Conservation (phyloP, 2,797 vertebrate genomes). For the Lutjanus campechanus region DNA sequence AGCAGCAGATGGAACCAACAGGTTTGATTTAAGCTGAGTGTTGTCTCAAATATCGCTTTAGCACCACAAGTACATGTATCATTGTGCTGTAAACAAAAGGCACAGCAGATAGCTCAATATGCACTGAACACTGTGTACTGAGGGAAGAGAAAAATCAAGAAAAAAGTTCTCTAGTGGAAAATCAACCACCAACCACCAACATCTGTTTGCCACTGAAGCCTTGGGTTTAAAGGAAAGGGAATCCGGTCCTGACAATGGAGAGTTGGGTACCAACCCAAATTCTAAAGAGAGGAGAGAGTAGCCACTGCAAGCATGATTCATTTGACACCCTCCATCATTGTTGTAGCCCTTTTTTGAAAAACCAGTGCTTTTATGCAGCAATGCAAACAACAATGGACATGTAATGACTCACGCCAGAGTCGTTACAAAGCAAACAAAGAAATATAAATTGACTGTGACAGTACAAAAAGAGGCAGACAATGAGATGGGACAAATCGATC, state of each 20-base stretch:
- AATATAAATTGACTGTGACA: slow-evolving; percentile 65
- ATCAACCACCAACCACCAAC: neutral
- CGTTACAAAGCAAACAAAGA: slow-evolving; percentile 72
- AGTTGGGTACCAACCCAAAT: slow-evolving; percentile 31
- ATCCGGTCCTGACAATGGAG: slow-evolving; percentile 14
- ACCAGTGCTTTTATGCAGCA: slow-evolving; percentile 61
- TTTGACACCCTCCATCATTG: slow-evolving; percentile 67
- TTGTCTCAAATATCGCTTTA: slow-evolving; percentile 9
- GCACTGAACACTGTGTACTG: neutral
- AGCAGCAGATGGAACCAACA: slow-evolving; percentile 12
- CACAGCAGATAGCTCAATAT: neutral
- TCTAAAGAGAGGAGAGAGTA: slow-evolving; percentile 48
- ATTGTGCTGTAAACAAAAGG: slow-evolving; percentile 9
- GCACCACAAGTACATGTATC: neutral
- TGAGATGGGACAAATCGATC: slow-evolving; percentile 65
- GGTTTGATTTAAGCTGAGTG: slow-evolving; percentile 4
- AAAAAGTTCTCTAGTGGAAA: neutral
- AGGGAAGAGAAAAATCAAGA: neutral
- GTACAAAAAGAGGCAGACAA: slow-evolving; percentile 65
- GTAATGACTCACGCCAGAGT: slow-evolving; percentile 74
- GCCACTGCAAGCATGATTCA: slow-evolving; percentile 69
- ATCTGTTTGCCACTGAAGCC: slow-evolving; percentile 24
- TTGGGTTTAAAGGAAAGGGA: neutral
- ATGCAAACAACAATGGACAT: slow-evolving; percentile 71
- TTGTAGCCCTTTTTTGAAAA: slow-evolving; percentile 47